phyloP scores from a whole-genome alignment of 2,797 vertebrate species.

The Microchirus variegatus region DNA sequence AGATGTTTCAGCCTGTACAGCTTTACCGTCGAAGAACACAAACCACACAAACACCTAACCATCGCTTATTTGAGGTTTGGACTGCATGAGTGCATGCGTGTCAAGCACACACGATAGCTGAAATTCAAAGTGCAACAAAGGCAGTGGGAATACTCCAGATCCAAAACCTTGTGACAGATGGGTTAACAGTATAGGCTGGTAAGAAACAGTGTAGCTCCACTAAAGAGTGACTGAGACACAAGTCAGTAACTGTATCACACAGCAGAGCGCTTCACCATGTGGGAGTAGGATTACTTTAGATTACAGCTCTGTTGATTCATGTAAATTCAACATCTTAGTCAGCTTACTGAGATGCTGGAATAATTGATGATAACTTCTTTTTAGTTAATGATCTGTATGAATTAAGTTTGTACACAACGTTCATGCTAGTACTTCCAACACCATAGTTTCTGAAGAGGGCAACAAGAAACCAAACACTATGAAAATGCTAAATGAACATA shows the following conservation, averaged over 20 bases:
- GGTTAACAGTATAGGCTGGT: not conserved
- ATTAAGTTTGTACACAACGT: not conserved
- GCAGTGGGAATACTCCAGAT: constrained; percentile 3
- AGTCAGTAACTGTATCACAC: constrained; percentile 4
- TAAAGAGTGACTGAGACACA: not conserved
- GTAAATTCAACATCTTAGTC: constrained; percentile 10
- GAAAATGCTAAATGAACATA: constrained; percentile 11
- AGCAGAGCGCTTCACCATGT: not conserved
- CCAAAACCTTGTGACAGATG: not conserved
- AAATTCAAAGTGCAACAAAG: too few species aligned
- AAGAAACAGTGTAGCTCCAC: too few species aligned
- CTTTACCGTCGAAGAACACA: not conserved
- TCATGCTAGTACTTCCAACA: not conserved
- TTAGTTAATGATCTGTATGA: not conserved
- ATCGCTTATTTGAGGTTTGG: constrained; percentile 20
- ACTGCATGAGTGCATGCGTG: constrained; percentile 8
- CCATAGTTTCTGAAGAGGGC: not conserved
- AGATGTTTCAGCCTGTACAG: not conserved
- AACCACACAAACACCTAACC: not conserved
- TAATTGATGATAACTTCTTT: too few species aligned
- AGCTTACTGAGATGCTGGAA: constrained; percentile 25
- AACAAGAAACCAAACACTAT: not conserved
- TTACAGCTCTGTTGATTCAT: constrained; percentile 11
- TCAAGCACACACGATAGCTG: constrained; percentile 7
- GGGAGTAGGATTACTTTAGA: not conserved